Evolutionary conservation across 2,113 vertebrate genomes (phyloP).

Genomic region (Fulmarus glacialis): DNA sequence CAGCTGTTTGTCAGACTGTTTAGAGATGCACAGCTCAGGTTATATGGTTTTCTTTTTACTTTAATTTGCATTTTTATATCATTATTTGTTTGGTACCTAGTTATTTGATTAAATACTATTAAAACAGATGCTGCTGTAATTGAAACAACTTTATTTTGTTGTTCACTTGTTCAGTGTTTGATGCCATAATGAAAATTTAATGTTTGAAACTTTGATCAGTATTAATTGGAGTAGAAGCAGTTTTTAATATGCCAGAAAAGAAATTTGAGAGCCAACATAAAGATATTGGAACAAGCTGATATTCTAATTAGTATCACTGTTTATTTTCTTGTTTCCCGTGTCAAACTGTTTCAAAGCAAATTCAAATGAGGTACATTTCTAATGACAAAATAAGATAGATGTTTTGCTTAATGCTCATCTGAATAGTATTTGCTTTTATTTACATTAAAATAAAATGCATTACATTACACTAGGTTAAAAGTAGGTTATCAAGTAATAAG

Average conservation of each 20-base stretch:
- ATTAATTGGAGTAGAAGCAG: constrained; percentile 6
- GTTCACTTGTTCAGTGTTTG: not conserved
- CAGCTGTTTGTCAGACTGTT: not conserved
- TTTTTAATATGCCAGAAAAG: not conserved
- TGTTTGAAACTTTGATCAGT: constrained; percentile 20
- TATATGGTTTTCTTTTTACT: not conserved
- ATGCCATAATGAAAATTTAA: not conserved
- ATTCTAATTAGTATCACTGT: not conserved
- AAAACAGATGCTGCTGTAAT: not conserved
- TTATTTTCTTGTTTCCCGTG: not conserved
- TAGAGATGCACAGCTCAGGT: not conserved
- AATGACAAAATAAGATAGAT: not conserved
- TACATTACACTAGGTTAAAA: not conserved
- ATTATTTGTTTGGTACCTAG: not conserved
- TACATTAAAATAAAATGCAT: not conserved
- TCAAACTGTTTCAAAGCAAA: not conserved
- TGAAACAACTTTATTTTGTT: not conserved
- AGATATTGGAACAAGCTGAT: not conserved
- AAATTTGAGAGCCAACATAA: not conserved
- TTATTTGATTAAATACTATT: not conserved
- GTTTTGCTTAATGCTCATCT: not conserved
- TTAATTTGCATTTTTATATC: not conserved
- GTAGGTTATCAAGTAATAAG: not conserved
- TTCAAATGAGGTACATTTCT: not conserved
- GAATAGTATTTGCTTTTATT: not conserved